Conservation (phyloP, 2,888 invertebrate genomes). For the Paralinhomoeus sp. region DNA sequence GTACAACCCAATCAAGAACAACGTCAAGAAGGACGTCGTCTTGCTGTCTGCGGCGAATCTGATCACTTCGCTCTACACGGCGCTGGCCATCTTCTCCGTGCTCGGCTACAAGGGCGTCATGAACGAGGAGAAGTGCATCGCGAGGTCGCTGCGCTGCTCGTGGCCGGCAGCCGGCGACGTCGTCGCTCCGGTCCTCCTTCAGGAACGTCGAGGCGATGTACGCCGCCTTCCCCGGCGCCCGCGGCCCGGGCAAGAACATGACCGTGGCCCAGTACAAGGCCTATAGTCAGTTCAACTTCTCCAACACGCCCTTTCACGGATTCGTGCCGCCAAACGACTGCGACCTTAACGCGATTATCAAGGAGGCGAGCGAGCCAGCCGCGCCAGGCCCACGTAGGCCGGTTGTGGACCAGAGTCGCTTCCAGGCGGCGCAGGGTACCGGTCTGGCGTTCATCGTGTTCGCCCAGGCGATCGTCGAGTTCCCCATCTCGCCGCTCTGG, state of each 20-base stretch:
- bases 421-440: constrained; percentile 77
- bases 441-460: constrained; percentile 90
- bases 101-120: constrained; percentile 82
- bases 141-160: constrained; percentile 45
- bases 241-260: neutral
- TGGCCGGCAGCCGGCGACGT: no score
- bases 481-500: constrained; percentile 84
- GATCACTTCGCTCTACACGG: constrained; percentile 75
- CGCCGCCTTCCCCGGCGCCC: no score
- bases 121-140: constrained; percentile 60
- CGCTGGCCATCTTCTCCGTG: constrained; percentile 77
- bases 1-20: constrained; percentile 78
- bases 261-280: no score
- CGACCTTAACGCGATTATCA: neutral
- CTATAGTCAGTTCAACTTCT: no score
- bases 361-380: no score
- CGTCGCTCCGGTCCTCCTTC: no score
- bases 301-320: no score
- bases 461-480: constrained; percentile 77
- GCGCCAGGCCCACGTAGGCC: no score
- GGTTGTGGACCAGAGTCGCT: constrained; percentile 4
- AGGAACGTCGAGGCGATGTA: no score
- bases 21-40: constrained; percentile 71
- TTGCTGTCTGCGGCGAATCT: constrained; percentile 76
- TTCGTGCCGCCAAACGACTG: no score